Percentiles rank a stretch among this genome's conserved stretches.
Conservation (phyloP, 2,113 vertebrate genomes). For the Pungitius pungitius region DNA sequence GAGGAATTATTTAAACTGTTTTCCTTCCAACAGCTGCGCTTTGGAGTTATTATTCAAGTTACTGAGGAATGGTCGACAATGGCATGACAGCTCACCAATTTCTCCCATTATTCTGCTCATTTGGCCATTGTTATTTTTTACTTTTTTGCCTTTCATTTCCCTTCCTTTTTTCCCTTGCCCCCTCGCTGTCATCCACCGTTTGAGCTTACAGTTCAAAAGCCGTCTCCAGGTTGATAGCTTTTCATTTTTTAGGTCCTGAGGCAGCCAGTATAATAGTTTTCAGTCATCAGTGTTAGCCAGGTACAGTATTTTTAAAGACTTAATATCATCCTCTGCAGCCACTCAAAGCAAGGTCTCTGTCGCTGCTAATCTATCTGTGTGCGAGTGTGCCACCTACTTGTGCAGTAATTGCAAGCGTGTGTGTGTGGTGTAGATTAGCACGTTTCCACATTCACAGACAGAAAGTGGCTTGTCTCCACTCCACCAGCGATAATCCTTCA, state of each 20-base stretch:
- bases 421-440: too few relatives aligned
- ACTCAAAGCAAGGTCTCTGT: constrained; percentile 39
- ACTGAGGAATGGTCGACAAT: constrained; percentile 12
- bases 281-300: constrained; percentile 40
- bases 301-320: constrained; percentile 40
- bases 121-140: constrained; percentile 8
- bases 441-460: too few relatives aligned
- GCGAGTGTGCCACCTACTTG: constrained; percentile 35
- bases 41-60: constrained; percentile 21
- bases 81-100: constrained; percentile 12
- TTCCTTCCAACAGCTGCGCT: constrained; percentile 36
- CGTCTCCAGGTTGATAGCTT: constrained; percentile 23
- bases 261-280: constrained; percentile 60
- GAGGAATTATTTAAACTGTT: constrained; percentile 46
- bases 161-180: neutral
- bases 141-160: neutral
- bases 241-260: constrained; percentile 37
- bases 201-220: constrained; percentile 22
- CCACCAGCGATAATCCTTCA: constrained; percentile 56
- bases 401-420: constrained; percentile 19
- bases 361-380: constrained; percentile 35
- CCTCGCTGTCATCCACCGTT: constrained; percentile 12
- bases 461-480: constrained; percentile 63
- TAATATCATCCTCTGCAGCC: constrained; percentile 53
- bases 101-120: constrained; percentile 29